Evolutionary conservation across 2,797 vertebrate genomes (phyloP).

Genomic region (Echeneis naucrates): DNA sequence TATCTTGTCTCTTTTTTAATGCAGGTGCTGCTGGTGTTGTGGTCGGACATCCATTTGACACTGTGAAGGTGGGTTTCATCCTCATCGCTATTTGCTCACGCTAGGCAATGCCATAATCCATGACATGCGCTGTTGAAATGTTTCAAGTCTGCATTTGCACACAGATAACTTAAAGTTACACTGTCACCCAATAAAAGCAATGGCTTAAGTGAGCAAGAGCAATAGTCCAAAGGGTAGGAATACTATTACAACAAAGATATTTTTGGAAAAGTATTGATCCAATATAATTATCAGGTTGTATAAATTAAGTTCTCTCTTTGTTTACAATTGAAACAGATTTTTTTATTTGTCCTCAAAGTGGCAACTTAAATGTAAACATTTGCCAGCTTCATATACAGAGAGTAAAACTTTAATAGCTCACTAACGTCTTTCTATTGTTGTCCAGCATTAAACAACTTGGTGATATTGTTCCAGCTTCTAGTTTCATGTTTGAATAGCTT

Average conservation of each 20-base stretch:
- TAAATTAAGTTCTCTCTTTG: constrained; percentile 6
- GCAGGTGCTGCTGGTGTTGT: constrained; percentile 95
- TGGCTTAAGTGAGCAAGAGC: background rate
- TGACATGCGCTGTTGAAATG: constrained; percentile 6
- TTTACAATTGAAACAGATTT: background rate
- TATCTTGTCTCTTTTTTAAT: constrained; percentile 22
- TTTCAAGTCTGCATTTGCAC: constrained; percentile 29
- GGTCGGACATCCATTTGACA: constrained; percentile 97
- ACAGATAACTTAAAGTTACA: constrained; percentile 27
- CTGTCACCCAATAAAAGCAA: background rate
- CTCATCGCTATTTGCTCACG: constrained; percentile 27
- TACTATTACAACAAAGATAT: background rate
- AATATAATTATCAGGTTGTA: background rate
- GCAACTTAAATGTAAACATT: background rate
- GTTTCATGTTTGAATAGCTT: background rate
- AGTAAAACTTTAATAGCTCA: background rate
- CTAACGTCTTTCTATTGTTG: too few relatives aligned
- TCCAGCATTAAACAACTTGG: background rate
- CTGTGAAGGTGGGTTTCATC: constrained; percentile 92
- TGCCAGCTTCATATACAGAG: background rate
- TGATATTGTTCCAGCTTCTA: background rate
- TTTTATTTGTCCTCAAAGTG: too few relatives aligned
- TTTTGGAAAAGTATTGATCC: background rate
- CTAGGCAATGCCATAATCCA: constrained; percentile 25
- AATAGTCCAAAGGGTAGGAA: background rate